These are phyloP conservation scores for Florisuga fusca DNA, from an alignment of 2,797 vertebrate species.

Conservation along the genomic window DNA sequence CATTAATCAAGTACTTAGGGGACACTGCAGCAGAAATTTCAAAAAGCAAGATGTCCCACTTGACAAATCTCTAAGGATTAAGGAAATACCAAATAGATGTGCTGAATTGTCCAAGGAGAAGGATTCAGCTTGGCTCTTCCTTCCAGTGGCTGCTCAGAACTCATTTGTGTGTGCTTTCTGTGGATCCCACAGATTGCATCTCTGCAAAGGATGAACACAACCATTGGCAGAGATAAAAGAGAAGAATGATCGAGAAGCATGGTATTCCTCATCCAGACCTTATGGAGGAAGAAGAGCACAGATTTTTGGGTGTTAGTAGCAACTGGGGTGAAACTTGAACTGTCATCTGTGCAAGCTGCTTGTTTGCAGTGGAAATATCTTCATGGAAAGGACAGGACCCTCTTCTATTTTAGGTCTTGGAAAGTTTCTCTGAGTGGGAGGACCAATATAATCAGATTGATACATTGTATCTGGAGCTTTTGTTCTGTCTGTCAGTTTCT, in stretches of 20 bases:
- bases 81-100: background rate
- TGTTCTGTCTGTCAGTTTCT: background rate
- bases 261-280: background rate
- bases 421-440: background rate
- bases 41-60: background rate
- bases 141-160: background rate
- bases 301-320: background rate
- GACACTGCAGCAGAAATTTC: background rate
- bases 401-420: background rate
- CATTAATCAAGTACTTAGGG: background rate
- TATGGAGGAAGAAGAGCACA: background rate
- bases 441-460: background rate
- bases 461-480: background rate
- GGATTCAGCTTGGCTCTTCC: background rate
- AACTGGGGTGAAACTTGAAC: background rate
- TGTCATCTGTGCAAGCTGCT: background rate
- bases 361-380: background rate
- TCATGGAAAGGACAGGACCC: background rate
- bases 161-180: background rate
- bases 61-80: background rate
- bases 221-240: background rate
- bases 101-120: background rate
- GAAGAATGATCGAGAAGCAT: background rate
- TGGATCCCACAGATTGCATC: background rate
- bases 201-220: background rate